Evolutionary conservation across 2,113 vertebrate species (phyloP).

Genomic region (Laticauda laticaudata): DNA sequence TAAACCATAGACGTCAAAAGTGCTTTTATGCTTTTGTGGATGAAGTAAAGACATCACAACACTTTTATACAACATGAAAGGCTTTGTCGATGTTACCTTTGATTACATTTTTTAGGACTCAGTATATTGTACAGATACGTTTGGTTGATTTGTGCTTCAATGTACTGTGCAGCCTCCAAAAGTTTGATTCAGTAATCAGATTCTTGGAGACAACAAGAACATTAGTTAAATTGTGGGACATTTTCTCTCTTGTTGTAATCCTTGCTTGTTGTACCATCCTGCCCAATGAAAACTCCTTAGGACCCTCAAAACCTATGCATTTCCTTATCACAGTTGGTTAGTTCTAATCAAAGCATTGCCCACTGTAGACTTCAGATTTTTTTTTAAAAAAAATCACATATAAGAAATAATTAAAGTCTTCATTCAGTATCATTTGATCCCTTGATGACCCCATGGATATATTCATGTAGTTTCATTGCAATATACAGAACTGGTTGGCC

Average conservation of each 20-base stretch:
- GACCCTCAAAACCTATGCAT: not conserved
- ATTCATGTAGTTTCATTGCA: not conserved
- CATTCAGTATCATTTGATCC: not conserved
- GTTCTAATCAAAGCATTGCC: not conserved
- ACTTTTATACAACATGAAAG: not conserved
- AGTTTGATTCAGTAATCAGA: not conserved
- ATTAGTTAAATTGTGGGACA: not conserved
- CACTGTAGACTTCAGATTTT: not conserved
- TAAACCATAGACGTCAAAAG: not conserved
- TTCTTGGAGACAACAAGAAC: not conserved
- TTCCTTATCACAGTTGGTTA: not conserved
- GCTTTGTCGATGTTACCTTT: not conserved
- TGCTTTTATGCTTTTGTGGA: not conserved
- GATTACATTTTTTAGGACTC: not conserved
- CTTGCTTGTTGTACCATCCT: not conserved
- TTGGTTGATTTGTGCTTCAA: not conserved
- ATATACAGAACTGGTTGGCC: not conserved
- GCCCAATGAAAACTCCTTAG: not conserved
- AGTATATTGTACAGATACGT: not conserved
- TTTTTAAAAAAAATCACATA: not conserved
- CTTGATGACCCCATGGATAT: not conserved
- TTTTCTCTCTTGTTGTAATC: not conserved
- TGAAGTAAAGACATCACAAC: not conserved
- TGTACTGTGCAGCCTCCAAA: not conserved
- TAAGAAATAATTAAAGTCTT: not conserved